Evolutionary conservation across 2,888 invertebrate genomes (phyloP).

Genomic region (Yponomeuta evonymella): DNA sequence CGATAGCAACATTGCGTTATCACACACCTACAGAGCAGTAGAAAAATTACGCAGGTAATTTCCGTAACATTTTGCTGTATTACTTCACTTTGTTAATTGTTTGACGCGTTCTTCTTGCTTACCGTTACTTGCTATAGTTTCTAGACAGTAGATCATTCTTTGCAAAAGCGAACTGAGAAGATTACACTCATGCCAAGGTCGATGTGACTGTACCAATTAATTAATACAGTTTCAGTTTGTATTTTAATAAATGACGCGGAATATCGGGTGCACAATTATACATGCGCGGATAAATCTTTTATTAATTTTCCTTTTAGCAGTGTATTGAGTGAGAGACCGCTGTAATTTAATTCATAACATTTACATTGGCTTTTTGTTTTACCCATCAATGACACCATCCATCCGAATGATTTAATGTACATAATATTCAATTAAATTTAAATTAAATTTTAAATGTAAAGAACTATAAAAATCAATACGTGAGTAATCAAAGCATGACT

Average conservation of each 20-base stretch:
- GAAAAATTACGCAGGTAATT: too few relatives aligned
- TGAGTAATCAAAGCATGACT: too few relatives aligned
- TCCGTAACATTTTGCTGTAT: too few relatives aligned
- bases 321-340: background rate
- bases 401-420: background rate
- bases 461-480: too few relatives aligned
- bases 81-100: too few relatives aligned
- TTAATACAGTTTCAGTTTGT: background rate
- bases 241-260: background rate
- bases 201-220: background rate
- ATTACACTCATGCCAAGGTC: too few relatives aligned
- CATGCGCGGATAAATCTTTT: background rate
- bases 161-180: too few relatives aligned
- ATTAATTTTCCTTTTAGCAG: background rate
- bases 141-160: too few relatives aligned
- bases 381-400: background rate
- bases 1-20: too few relatives aligned
- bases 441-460: background rate
- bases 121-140: too few relatives aligned
- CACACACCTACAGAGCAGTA: too few relatives aligned
- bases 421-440: background rate
- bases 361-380: conserved; percentile 4
- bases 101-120: too few relatives aligned
- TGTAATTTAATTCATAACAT: background rate
- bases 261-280: background rate